Percentiles rank a stretch among this genome's conserved stretches.
phyloP scores from a whole-genome alignment of 1,140 invertebrate species.

The Oryzaephilus surinamensis region DNA sequence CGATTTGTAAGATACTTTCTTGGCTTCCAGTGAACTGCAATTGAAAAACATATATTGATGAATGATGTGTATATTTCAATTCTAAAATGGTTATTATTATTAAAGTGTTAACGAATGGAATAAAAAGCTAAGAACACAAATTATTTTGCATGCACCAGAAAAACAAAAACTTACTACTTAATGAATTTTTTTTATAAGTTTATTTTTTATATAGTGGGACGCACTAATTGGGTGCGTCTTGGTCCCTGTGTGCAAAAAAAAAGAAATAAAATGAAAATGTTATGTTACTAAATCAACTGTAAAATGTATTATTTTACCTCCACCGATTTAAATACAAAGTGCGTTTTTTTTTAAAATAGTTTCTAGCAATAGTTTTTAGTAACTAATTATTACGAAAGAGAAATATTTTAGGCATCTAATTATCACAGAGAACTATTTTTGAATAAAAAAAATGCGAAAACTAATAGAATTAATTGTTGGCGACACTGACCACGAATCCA shows the following conservation, averaged over 20 bases:
- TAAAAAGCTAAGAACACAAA: constrained; percentile 11
- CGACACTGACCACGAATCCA: constrained; percentile 65
- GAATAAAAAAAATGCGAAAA: neutral
- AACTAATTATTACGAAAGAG: too few species aligned
- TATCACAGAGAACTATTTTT: constrained; percentile 11
- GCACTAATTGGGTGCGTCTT: too few species aligned
- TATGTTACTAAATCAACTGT: too few species aligned
- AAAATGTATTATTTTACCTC: constrained; percentile 10
- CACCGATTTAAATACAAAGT: constrained; percentile 16
- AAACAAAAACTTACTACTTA: too few species aligned
- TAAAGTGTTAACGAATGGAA: constrained; percentile 9
- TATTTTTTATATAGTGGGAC: too few species aligned
- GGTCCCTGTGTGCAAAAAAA: too few species aligned
- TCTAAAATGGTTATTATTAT: too few species aligned
- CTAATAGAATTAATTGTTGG: constrained; percentile 9
- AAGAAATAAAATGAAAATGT: too few species aligned
- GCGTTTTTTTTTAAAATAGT: constrained; percentile 12
- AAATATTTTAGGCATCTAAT: constrained; percentile 11
- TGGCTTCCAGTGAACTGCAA: constrained; percentile 66
- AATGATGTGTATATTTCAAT: neutral
- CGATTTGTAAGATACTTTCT: constrained; percentile 64
- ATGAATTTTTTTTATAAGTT: too few species aligned
- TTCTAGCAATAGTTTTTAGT: too few species aligned
- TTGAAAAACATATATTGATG: constrained; percentile 1
- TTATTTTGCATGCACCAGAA: too few species aligned